Evolutionary conservation across 2,888 invertebrate species (phyloP).

Genomic region (Anorthoa munda): DNA sequence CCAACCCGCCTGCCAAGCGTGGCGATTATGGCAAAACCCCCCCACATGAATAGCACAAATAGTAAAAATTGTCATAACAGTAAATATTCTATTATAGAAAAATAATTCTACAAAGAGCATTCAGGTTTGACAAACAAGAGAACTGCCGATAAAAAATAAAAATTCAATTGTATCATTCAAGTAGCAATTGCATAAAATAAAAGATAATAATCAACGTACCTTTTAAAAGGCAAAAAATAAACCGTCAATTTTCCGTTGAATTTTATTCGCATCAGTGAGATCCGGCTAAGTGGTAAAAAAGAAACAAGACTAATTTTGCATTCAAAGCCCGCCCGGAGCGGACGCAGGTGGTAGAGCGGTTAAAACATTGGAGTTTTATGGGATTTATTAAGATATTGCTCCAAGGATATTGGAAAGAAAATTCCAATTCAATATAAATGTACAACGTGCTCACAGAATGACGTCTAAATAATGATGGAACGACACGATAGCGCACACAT

Average conservation of each 20-base stretch:
- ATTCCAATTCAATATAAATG: constrained; percentile 76
- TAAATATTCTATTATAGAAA: neutral
- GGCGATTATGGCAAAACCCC: too few species aligned
- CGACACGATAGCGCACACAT: constrained; percentile 57
- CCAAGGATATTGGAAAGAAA: constrained; percentile 85
- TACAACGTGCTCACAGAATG: constrained; percentile 60
- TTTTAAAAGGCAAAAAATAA: constrained; percentile 77
- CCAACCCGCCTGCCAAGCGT: too few species aligned
- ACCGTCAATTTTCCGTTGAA: constrained; percentile 85
- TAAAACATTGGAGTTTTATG: constrained; percentile 90
- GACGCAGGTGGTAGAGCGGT: constrained; percentile 87
- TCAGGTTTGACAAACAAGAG: neutral
- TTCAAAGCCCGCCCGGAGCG: constrained; percentile 86
- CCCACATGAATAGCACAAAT: too few species aligned
- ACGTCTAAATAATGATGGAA: constrained; percentile 66
- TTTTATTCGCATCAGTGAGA: constrained; percentile 85
- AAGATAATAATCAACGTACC: constrained; percentile 68
- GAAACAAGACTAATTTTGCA: constrained; percentile 90
- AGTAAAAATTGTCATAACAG: too few species aligned
- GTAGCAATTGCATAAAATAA: constrained; percentile 55
- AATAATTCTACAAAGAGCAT: too few species aligned
- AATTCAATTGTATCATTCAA: constrained; percentile 2
- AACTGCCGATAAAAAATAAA: constrained; percentile 8
- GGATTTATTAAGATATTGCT: constrained; percentile 89
- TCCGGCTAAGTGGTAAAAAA: constrained; percentile 89